Conservation (phyloP, 1,140 invertebrate species). For the Achatina immaculata region DNA sequence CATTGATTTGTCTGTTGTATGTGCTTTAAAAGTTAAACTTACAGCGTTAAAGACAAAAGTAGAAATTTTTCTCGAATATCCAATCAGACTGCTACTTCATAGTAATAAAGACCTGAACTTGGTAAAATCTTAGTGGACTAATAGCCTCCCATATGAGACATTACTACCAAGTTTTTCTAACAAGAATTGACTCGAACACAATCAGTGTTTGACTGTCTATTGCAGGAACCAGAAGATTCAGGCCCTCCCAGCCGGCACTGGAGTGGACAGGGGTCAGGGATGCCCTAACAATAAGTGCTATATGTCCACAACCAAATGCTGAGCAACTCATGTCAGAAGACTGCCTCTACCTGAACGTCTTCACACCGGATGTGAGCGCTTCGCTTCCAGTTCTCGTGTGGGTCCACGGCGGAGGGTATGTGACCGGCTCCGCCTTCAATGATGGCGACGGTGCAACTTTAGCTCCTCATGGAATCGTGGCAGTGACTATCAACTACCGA, state of each 20-base stretch:
- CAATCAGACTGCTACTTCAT: no score
- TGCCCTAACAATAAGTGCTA: not conserved
- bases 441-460: slow-evolving; percentile 83
- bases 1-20: no score
- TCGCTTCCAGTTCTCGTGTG: slow-evolving; percentile 83
- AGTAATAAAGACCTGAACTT: no score
- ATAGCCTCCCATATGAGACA: no score
- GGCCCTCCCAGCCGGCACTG: not conserved
- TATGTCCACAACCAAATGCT: not conserved
- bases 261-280: slow-evolving; percentile 10
- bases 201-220: no score
- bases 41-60: no score
- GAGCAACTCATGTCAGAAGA: slow-evolving; percentile 77
- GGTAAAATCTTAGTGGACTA: no score
- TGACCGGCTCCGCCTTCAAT: slow-evolving; percentile 83
- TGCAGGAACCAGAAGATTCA: slow-evolving; percentile 2
- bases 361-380: slow-evolving; percentile 73
- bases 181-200: no score
- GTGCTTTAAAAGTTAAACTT: no score
- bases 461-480: slow-evolving; percentile 81
- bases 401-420: slow-evolving; percentile 95
- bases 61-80: no score
- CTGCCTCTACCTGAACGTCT: slow-evolving; percentile 92
- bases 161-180: no score
- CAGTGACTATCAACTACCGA: slow-evolving; percentile 37